Percentiles rank a stretch among this genome's conserved stretches.
Conservation (phyloP, 2,113 vertebrate genomes). For the Meleagris gallopavo region DNA sequence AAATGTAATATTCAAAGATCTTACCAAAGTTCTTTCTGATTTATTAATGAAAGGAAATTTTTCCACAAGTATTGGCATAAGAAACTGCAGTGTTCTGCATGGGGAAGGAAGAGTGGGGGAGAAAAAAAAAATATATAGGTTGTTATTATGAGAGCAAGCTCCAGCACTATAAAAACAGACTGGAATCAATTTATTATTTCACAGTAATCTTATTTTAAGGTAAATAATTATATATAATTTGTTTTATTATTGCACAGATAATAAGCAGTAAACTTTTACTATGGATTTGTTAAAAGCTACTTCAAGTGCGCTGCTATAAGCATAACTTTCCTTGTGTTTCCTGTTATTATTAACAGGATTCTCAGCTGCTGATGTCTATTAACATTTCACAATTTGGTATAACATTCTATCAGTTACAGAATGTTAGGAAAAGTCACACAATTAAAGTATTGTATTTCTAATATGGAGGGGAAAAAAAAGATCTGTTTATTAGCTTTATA, state of each 20-base stretch:
- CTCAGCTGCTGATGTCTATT: background rate
- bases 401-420: background rate
- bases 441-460: background rate
- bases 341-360: background rate
- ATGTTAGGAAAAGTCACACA: background rate
- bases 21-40: conserved; percentile 93
- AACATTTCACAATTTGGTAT: background rate
- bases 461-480: background rate
- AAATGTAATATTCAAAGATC: conserved; percentile 4
- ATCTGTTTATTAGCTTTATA: background rate
- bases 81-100: conserved; percentile 89
- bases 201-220: background rate
- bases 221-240: background rate
- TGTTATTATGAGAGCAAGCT: background rate
- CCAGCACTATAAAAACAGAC: background rate
- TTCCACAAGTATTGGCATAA: conserved; percentile 90
- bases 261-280: background rate
- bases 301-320: background rate
- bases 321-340: background rate
- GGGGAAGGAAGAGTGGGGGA: too few relatives aligned
- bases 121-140: background rate
- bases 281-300: background rate
- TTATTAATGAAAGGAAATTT: conserved; percentile 94
- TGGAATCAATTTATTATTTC: background rate
- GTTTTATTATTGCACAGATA: background rate